A percentile compares a stretch with the other conserved stretches of the same genome.
These are phyloP conservation scores for Chironomus striatipennis DNA, from an alignment of 1,140 invertebrate species.

Conservation along the genomic window DNA sequence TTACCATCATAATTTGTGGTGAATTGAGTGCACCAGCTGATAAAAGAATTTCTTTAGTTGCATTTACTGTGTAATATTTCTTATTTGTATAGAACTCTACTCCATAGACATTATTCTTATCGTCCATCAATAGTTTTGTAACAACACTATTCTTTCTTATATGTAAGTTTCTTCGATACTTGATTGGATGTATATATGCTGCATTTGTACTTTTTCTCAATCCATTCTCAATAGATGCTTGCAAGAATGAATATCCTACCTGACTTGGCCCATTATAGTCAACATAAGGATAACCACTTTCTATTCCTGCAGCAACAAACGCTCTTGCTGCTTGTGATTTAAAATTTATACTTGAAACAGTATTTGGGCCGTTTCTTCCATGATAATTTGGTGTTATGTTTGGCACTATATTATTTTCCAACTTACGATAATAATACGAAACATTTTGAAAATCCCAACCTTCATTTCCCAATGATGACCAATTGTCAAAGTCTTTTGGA, in stretches of 20 bases:
- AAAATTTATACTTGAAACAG: constrained; percentile 46
- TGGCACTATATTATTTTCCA: constrained; percentile 57
- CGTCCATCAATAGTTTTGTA: constrained; percentile 65
- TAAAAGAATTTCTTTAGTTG: constrained; percentile 65
- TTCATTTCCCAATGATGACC: constrained; percentile 64
- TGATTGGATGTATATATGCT: constrained; percentile 60
- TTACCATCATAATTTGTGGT: constrained; percentile 67
- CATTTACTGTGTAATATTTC: constrained; percentile 47
- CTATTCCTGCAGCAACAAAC: constrained; percentile 56
- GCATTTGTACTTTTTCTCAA: constrained; percentile 63
- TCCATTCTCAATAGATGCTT: constrained; percentile 59
- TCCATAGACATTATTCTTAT: constrained; percentile 52
- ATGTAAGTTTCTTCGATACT: constrained; percentile 53
- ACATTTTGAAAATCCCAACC: constrained; percentile 80
- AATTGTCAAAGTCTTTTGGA: constrained; percentile 65
- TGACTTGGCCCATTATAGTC: constrained; percentile 64
- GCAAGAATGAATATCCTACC: constrained; percentile 54
- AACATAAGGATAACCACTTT: constrained; percentile 54
- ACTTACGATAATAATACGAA: constrained; percentile 72
- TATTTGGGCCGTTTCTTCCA: constrained; percentile 47
- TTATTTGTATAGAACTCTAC: constrained; percentile 50
- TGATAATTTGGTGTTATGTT: constrained; percentile 47
- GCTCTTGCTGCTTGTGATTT: constrained; percentile 52
- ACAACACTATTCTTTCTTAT: constrained; percentile 55
- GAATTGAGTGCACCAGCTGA: constrained; percentile 65